Percentiles rank a stretch among this genome's conserved stretches.
These are phyloP conservation scores for Tanypteryx hageni DNA, from an alignment of 2,888 invertebrate genomes.

Conservation along the genomic window DNA sequence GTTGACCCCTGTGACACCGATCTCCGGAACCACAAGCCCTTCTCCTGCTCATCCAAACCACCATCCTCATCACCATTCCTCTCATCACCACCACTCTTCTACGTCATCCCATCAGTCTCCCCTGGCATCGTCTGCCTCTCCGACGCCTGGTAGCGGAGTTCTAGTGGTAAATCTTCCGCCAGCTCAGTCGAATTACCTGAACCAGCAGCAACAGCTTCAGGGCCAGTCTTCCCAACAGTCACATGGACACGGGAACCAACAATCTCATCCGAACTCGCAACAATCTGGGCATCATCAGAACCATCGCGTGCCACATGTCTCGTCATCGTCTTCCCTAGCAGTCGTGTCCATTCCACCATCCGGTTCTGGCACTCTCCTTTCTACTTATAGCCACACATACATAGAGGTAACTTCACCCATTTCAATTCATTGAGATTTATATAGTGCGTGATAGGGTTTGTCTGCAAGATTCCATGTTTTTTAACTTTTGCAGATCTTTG, in stretches of 20 bases:
- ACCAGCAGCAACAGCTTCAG: constrained; percentile 68
- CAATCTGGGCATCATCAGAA: constrained; percentile 54
- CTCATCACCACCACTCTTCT: constrained; percentile 68
- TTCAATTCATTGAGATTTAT: background rate
- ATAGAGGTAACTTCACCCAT: constrained; percentile 77
- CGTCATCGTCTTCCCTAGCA: constrained; percentile 70
- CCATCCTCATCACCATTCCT: constrained; percentile 64
- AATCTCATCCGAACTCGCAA: constrained; percentile 47
- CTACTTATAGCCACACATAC: constrained; percentile 78
- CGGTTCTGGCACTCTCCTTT: constrained; percentile 77
- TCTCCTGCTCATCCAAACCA: constrained; percentile 66
- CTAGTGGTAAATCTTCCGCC: constrained; percentile 90
- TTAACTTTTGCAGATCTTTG: no score
- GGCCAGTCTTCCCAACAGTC: constrained; percentile 43
- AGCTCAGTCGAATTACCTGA: constrained; percentile 76
- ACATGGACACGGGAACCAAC: constrained; percentile 17
- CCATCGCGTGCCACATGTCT: constrained; percentile 69
- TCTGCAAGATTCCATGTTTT: no score
- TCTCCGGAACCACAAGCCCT: constrained; percentile 47
- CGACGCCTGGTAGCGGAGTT: constrained; percentile 82
- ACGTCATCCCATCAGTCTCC: constrained; percentile 76
- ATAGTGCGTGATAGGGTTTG: no score
- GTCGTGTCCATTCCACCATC: constrained; percentile 71
- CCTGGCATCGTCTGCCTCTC: constrained; percentile 80
- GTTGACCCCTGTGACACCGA: constrained; percentile 63